phyloP scores from a whole-genome alignment of 2,797 vertebrate species.

The Liasis olivaceus region DNA sequence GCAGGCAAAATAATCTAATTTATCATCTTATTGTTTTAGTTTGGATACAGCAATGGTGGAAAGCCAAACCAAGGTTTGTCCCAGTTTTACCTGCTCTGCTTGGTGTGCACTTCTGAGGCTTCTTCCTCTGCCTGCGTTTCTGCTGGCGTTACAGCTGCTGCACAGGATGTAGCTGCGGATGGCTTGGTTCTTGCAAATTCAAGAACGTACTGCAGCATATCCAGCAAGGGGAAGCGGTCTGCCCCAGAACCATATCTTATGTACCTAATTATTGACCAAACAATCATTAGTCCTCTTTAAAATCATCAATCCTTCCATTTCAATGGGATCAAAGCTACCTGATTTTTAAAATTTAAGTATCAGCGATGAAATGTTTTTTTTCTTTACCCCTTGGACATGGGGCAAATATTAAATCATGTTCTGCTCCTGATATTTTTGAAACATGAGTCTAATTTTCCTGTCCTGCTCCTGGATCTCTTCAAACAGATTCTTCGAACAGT shows the following conservation, averaged over 20 bases:
- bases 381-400: background rate
- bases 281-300: background rate
- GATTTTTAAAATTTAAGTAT: background rate
- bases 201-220: constrained; percentile 93
- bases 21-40: background rate
- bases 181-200: constrained; percentile 88
- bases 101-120: constrained; percentile 47
- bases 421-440: background rate
- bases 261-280: constrained; percentile 76
- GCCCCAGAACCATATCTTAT: constrained; percentile 90
- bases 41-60: background rate
- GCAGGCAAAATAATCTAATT: background rate
- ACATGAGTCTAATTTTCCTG: background rate
- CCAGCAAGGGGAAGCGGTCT: constrained; percentile 86
- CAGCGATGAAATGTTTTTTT: background rate
- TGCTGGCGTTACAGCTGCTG: constrained; percentile 50
- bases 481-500: background rate
- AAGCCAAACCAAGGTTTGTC: background rate
- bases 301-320: background rate
- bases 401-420: background rate
- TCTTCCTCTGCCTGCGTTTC: constrained; percentile 4
- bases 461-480: background rate
- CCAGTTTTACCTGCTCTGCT: constrained; percentile 73
- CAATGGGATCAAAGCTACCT: background rate
- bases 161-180: constrained; percentile 51